Conservation (phyloP, 2,797 vertebrate species). For the Muraenolepis orangiensis region DNA sequence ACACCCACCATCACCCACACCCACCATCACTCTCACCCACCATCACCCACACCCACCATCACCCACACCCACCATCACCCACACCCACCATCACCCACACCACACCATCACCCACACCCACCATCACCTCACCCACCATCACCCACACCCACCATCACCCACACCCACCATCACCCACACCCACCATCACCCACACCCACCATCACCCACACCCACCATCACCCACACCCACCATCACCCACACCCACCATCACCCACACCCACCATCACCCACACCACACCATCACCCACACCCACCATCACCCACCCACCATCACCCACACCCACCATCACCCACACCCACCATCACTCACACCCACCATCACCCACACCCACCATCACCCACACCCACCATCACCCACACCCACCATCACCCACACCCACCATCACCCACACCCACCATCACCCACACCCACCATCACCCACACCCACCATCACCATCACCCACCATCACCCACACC, state of each 20-base stretch:
- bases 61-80: neutral
- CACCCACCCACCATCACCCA: neutral
- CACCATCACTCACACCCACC: neutral
- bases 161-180: neutral
- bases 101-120: neutral
- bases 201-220: neutral
- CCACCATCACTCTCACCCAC: neutral
- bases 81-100: neutral
- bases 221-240: neutral
- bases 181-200: neutral
- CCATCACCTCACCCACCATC: neutral
- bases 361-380: neutral
- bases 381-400: neutral
- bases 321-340: too few species aligned
- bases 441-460: neutral
- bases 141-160: neutral
- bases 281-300: too few species aligned
- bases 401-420: neutral
- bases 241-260: neutral
- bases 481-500: neutral
- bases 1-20: neutral
- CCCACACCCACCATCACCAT: neutral
- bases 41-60: neutral
- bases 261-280: neutral
- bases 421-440: neutral